Conservation (phyloP, 2,113 vertebrate genomes). For the Tapirus terrestris region DNA sequence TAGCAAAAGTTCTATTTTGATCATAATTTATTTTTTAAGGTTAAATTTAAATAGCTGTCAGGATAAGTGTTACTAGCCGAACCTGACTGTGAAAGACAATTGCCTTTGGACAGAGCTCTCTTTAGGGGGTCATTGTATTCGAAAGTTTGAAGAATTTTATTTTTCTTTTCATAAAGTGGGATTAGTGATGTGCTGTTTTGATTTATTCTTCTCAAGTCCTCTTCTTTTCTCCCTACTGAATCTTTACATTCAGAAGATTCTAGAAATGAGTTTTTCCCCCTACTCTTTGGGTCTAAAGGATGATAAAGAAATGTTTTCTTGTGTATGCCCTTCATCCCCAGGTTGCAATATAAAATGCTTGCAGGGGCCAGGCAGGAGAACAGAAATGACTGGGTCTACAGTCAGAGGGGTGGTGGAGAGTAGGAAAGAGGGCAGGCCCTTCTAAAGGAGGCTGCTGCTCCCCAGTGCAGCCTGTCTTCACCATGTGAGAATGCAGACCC, state of each 20-base stretch:
- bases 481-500: not conserved
- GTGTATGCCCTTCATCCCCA: not conserved
- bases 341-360: not conserved
- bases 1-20: slow-evolving; percentile 36
- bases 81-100: not conserved
- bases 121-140: not conserved
- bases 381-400: not conserved
- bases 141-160: slow-evolving; percentile 10
- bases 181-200: not conserved
- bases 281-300: not conserved
- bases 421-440: not conserved
- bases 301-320: not conserved
- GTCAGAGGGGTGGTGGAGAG: fast-evolving
- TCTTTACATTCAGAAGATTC: not conserved
- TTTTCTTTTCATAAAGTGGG: not conserved
- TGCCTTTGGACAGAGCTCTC: not conserved
- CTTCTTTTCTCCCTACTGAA: not conserved
- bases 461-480: not conserved
- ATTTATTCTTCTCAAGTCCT: not conserved
- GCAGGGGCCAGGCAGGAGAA: not conserved
- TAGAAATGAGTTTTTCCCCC: not conserved
- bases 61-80: not conserved
- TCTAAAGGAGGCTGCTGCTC: not conserved
- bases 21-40: slow-evolving; percentile 36
- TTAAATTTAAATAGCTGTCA: slow-evolving; percentile 30